These are phyloP conservation scores for Galerucella nymphaeae DNA, from an alignment of 2,888 invertebrate species.

Conservation along the genomic window DNA sequence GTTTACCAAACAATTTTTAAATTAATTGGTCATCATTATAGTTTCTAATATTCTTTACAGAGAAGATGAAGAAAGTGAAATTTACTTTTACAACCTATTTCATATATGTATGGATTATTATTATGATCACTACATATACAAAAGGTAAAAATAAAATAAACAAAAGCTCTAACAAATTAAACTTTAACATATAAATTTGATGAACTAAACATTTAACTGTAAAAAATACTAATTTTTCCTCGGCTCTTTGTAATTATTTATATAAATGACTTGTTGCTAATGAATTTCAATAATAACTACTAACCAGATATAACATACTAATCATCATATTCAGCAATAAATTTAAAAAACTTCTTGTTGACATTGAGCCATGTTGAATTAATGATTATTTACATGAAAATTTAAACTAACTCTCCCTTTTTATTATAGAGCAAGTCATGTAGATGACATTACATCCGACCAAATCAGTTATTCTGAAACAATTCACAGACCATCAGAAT, in stretches of 20 bases:
- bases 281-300: too few relatives aligned
- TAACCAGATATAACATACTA: too few relatives aligned
- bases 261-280: too few relatives aligned
- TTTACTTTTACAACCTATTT: slow-evolving; percentile 77
- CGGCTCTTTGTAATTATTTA: too few relatives aligned
- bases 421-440: slow-evolving; percentile 59
- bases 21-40: neutral
- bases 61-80: slow-evolving; percentile 73
- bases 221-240: neutral
- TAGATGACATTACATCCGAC: slow-evolving; percentile 66
- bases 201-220: neutral
- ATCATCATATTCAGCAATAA: too few relatives aligned
- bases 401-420: too few relatives aligned
- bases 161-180: slow-evolving; percentile 7
- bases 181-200: neutral
- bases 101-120: slow-evolving; percentile 76
- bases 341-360: too few relatives aligned
- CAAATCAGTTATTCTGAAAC: slow-evolving; percentile 75
- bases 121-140: slow-evolving; percentile 46
- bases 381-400: too few relatives aligned
- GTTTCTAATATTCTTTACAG: slow-evolving; percentile 65
- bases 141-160: slow-evolving; percentile 28
- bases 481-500: slow-evolving; percentile 70
- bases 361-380: too few relatives aligned
- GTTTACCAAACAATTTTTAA: too few relatives aligned